phyloP scores from a whole-genome alignment of 2,797 vertebrate genomes.

The Scolopax bukidnonensis region DNA sequence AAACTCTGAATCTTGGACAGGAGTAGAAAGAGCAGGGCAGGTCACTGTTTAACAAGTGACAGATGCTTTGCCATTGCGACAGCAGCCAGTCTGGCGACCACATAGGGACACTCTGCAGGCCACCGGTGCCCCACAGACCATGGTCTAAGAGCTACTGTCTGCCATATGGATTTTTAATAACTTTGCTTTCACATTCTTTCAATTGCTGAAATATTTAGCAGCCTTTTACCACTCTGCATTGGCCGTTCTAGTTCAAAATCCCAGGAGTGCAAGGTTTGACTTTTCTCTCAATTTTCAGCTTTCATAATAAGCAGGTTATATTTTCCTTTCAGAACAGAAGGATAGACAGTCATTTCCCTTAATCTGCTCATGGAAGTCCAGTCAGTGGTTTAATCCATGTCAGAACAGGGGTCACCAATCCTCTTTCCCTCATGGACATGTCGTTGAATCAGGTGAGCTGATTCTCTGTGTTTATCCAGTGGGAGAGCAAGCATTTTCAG shows the following conservation, averaged over 20 bases:
- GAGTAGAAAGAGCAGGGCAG: neutral
- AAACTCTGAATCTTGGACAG: neutral
- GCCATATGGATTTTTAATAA: slow-evolving; percentile 14
- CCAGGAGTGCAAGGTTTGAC: slow-evolving; percentile 2
- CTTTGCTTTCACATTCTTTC: neutral
- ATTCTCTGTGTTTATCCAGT: neutral
- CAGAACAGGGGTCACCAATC: neutral
- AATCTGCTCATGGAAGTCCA: slow-evolving; percentile 27
- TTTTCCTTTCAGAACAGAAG: slow-evolving; percentile 18
- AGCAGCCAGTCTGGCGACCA: neutral
- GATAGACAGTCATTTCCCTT: neutral
- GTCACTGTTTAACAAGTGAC: neutral
- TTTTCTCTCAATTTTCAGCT: slow-evolving; percentile 12
- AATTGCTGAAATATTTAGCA: slow-evolving; percentile 43
- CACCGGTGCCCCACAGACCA: neutral
- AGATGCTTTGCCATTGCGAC: neutral
- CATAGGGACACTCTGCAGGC: neutral
- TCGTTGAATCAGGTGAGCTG: neutral
- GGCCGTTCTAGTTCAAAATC: slow-evolving; percentile 12
- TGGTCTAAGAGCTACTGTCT: neutral
- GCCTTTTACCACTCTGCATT: slow-evolving; percentile 28
- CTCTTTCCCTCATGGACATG: neutral
- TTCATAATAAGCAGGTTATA: neutral
- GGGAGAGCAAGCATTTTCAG: neutral
- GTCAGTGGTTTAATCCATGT: neutral